Conservation (phyloP, 1,140 invertebrate species). For the Drosophila tsacasi region DNA sequence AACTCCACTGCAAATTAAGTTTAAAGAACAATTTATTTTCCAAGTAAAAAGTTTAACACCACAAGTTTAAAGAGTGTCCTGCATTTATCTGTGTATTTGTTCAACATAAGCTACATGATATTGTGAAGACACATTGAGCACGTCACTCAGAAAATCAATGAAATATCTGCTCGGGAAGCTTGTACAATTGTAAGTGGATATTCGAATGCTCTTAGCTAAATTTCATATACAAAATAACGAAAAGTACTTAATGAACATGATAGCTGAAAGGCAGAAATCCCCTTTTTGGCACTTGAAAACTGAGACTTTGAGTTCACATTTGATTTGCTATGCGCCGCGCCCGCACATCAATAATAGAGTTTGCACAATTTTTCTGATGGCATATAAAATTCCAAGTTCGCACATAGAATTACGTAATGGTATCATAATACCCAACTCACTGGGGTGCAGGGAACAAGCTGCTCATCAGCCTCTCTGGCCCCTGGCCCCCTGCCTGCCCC, state of each 20-base stretch:
- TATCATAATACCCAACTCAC: constrained; percentile 57
- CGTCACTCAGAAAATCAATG: constrained; percentile 58
- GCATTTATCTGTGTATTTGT: neutral
- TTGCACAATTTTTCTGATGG: constrained; percentile 41
- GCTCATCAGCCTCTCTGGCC: constrained; percentile 17
- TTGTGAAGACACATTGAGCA: neutral
- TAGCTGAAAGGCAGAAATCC: constrained; percentile 17
- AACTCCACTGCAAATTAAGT: neutral
- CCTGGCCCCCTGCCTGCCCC: too few relatives aligned
- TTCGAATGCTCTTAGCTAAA: constrained; percentile 46
- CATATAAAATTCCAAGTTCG: constrained; percentile 37
- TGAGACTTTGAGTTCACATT: constrained; percentile 8
- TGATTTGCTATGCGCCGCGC: constrained; percentile 27
- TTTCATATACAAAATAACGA: constrained; percentile 3
- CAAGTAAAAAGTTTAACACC: neutral
- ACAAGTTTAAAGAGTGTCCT: neutral
- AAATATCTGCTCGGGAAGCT: constrained; percentile 16
- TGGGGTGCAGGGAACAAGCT: constrained; percentile 57
- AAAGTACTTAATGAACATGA: constrained; percentile 15
- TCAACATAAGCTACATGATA: neutral
- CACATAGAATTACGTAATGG: constrained; percentile 62
- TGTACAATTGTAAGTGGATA: constrained; percentile 25
- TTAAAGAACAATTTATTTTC: neutral
- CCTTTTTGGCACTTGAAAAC: neutral
- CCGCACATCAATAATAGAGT: constrained; percentile 47